Percentiles rank a stretch among this genome's conserved stretches.
These are phyloP conservation scores for Hirtodrosophila confusa DNA, from an alignment of 2,888 invertebrate genomes.

Conservation along the genomic window DNA sequence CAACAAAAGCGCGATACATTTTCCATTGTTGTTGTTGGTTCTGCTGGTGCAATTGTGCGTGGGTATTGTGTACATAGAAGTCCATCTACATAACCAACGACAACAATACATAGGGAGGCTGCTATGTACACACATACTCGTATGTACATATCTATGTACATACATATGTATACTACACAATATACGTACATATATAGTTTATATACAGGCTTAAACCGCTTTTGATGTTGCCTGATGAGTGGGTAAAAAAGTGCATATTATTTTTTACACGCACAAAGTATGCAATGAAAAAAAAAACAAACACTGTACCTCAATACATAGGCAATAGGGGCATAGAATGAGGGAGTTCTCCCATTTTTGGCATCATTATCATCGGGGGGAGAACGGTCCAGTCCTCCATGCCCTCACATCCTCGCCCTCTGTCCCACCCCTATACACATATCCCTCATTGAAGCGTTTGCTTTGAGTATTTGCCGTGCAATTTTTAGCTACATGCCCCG, in stretches of 20 bases:
- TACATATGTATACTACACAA: too few relatives aligned
- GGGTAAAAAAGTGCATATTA: conserved; percentile 50
- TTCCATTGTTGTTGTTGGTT: conserved; percentile 48
- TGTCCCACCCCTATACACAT: too few relatives aligned
- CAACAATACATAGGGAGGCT: conserved; percentile 36
- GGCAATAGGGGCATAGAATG: conserved; percentile 22
- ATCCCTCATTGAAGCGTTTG: conserved; percentile 20
- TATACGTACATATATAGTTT: conserved; percentile 29
- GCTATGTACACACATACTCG: conserved; percentile 18
- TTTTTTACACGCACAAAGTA: conserved; percentile 71
- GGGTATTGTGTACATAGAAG: conserved; percentile 61
- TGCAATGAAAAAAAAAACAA: conserved; percentile 46
- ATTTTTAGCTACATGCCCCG: conserved; percentile 60
- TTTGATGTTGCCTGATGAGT: conserved; percentile 24
- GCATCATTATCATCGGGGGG: conserved; percentile 38
- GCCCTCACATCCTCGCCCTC: background rate
- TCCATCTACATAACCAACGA: conserved; percentile 58
- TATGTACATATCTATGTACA: conserved; percentile 6
- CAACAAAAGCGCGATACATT: conserved; percentile 71
- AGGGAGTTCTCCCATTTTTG: conserved; percentile 12
- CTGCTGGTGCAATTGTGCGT: conserved; percentile 59
- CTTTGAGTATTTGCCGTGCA: conserved; percentile 66
- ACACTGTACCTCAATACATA: conserved; percentile 22
- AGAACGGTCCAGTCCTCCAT: background rate
- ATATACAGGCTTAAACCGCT: conserved; percentile 53